Evolutionary conservation across 2,888 invertebrate genomes (phyloP).

Genomic region (Balanococcus diminutus): DNA sequence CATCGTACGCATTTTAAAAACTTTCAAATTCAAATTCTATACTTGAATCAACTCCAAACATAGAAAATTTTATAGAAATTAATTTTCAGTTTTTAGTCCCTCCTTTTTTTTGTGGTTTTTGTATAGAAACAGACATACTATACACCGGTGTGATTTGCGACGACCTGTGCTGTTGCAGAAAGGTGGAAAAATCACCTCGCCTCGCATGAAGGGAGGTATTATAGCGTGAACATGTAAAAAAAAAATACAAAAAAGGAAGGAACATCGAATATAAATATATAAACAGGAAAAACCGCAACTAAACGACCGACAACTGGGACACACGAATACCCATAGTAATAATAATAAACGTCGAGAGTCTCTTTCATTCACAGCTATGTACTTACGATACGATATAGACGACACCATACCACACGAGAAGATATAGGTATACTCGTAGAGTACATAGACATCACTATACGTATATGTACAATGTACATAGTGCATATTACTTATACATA

Average conservation of each 20-base stretch:
- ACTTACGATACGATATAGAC: neutral
- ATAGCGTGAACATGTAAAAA: neutral
- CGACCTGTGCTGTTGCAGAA: neutral
- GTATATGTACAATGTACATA: neutral
- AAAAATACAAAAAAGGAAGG: neutral
- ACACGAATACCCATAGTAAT: conserved; percentile 17
- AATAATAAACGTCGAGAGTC: neutral
- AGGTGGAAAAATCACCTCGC: too few species aligned
- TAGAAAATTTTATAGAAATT: neutral
- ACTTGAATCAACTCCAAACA: neutral
- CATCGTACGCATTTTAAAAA: too few species aligned
- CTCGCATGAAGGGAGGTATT: too few species aligned
- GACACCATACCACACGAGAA: neutral
- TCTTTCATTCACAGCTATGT: neutral
- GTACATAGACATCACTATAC: neutral
- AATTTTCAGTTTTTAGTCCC: neutral
- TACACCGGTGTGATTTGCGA: too few species aligned
- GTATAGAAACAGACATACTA: neutral
- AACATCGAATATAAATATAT: neutral
- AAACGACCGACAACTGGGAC: neutral
- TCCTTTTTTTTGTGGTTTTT: neutral
- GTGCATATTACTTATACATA: neutral
- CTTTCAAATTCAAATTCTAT: neutral
- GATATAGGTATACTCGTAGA: too few species aligned
- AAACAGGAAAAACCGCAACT: conserved; percentile 17